Base-by-base conservation (phyloP, 2,113 vertebrate species). In the Rousettus leschenaultii region DNA sequence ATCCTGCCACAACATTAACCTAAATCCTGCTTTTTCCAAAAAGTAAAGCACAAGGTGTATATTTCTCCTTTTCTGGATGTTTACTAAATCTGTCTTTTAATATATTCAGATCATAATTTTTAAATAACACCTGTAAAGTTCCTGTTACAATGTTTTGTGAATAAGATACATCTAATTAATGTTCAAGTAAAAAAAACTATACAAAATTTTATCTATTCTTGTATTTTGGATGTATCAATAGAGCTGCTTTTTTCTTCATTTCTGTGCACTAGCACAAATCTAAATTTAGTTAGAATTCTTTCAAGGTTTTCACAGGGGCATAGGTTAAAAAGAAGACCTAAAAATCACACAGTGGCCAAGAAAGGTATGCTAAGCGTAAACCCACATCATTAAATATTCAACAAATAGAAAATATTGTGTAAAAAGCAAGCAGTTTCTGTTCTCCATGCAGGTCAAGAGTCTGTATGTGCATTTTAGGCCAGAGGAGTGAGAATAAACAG, bases 1-100 rank as follows among this genome's bases (percentile, higher is more conserved):
- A 95, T 97, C 79, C 45, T 83, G 11, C 28, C 53, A n/a, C 16
- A 35, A 59, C 24, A 35, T 59, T 97, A 75, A 97, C 33, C 4
- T 78, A 59, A 11, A 59, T 38, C 19, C 33, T 22, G 5, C 16
- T 61, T 21, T 61, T 84, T 71, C 15, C 78, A 88, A 90, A 26
- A 19, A 40, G 5, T 74, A 13, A 87, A 94, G 6, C 22, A 16
- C 13, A 63, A 63, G 3, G 4, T 21, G 14, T 43, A 24, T 48
- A 33, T 7, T 28, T 19, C 24, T 22, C 22, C 65, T 13, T 55
- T 86, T 95, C 45, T 78, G 22, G 3, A 4, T 83, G 0, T 30
- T 90, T 51, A 12, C 35, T 63, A 18, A 61, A 57, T 51, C 33
- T 92, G 26, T 53, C 14, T 77, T 94, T 78, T 13, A 15, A 7